Evolutionary conservation across 2,797 vertebrate species (phyloP).

Genomic region (Chaetodon trifasciatus): DNA sequence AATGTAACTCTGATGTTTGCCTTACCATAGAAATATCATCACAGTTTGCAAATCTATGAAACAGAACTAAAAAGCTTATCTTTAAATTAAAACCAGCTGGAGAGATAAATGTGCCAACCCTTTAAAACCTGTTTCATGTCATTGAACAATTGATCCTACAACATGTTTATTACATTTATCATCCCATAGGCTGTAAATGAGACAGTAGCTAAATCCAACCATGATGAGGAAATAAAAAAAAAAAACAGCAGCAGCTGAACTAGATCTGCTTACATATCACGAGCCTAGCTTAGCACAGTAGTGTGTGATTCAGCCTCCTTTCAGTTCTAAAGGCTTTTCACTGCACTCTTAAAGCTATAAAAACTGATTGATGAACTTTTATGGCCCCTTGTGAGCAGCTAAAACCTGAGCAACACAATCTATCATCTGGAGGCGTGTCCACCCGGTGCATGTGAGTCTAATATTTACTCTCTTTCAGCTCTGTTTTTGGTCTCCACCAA

Average conservation of each 20-base stretch:
- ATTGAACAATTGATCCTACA: not conserved
- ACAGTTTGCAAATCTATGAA: not conserved
- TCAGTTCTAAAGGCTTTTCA: not conserved
- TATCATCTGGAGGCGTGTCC: not conserved
- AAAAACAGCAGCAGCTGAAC: not conserved
- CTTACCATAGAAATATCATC: not conserved
- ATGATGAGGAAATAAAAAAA: not conserved
- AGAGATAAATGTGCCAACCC: not conserved
- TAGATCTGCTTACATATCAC: not conserved
- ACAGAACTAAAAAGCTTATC: not conserved
- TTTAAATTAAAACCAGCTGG: not conserved
- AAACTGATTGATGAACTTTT: too few relatives aligned
- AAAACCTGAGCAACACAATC: not conserved
- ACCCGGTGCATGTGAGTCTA: not conserved
- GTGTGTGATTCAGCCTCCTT: not conserved
- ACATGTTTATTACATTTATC: not conserved
- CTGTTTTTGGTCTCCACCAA: not conserved
- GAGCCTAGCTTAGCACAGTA: not conserved
- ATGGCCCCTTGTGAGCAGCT: not conserved
- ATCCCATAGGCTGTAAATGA: not conserved
- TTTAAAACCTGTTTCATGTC: not conserved
- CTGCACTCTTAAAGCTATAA: not conserved
- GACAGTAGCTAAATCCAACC: not conserved
- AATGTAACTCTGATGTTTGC: not conserved
- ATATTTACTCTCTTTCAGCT: not conserved